phyloP scores from a whole-genome alignment of 2,888 invertebrate species.

The Horisme vitalbata region DNA sequence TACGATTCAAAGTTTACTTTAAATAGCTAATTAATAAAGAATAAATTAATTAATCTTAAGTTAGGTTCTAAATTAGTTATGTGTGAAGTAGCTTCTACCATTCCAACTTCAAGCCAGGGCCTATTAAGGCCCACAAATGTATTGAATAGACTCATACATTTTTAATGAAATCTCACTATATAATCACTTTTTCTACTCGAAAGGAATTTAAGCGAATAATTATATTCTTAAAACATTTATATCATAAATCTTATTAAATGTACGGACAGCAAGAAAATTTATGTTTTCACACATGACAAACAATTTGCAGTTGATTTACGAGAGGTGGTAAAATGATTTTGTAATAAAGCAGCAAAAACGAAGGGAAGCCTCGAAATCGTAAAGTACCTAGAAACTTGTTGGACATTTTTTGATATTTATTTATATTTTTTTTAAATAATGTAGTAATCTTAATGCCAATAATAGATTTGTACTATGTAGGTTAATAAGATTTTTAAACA shows the following conservation, averaged over 20 bases:
- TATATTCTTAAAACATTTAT: slow-evolving; percentile 22
- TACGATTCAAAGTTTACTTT: too few relatives aligned
- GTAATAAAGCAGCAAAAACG: too few relatives aligned
- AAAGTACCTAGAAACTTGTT: too few relatives aligned
- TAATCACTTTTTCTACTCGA: slow-evolving; percentile 35
- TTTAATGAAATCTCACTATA: slow-evolving; percentile 39
- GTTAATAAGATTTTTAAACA: too few relatives aligned
- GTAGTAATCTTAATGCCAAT: too few relatives aligned
- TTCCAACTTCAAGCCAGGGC: neutral
- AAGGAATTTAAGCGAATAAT: slow-evolving; percentile 38
- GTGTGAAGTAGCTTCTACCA: too few relatives aligned
- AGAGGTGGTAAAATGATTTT: neutral
- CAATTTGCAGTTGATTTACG: slow-evolving; percentile 14
- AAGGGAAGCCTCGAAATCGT: too few relatives aligned
- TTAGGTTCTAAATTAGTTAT: neutral
- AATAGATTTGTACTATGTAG: too few relatives aligned
- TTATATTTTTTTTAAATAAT: too few relatives aligned
- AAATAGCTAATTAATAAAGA: too few relatives aligned
- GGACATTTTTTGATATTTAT: too few relatives aligned
- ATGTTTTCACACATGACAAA: slow-evolving; percentile 3
- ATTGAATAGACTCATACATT: slow-evolving; percentile 26
- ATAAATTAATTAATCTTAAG: too few relatives aligned
- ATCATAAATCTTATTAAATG: slow-evolving; percentile 47
- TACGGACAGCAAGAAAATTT: slow-evolving; percentile 38
- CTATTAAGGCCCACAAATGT: slow-evolving; percentile 15